These are phyloP conservation scores for Calonectris borealis DNA, from an alignment of 2,113 vertebrate species.

Conservation along the genomic window DNA sequence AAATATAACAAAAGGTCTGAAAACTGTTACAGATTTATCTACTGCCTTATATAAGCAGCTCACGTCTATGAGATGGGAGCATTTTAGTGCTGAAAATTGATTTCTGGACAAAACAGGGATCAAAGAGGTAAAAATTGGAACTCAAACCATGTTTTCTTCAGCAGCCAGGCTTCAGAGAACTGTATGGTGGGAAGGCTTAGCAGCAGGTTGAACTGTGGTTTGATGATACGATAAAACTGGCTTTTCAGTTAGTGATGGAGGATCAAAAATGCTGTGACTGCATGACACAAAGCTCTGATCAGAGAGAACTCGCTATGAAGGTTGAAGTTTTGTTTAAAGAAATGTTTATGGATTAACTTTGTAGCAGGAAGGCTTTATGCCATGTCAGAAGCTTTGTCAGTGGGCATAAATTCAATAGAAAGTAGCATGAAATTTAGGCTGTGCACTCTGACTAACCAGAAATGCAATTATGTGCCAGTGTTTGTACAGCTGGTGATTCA, in stretches of 20 bases:
- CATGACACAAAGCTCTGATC: not conserved
- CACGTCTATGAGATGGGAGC: not conserved
- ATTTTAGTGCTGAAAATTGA: not conserved
- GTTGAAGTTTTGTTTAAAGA: not conserved
- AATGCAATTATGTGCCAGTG: not conserved
- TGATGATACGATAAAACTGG: not conserved
- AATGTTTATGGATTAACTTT: not conserved
- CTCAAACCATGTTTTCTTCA: not conserved
- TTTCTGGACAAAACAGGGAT: conserved; percentile 12
- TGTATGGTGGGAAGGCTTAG: not conserved
- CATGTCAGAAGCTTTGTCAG: not conserved
- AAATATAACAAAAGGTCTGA: not conserved
- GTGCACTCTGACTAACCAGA: not conserved
- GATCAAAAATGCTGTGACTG: not conserved
- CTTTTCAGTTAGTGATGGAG: not conserved
- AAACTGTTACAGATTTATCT: not conserved
- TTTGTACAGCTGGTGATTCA: not conserved
- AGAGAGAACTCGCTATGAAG: not conserved
- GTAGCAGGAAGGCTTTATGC: not conserved
- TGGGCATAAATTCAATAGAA: not conserved
- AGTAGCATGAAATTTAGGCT: not conserved
- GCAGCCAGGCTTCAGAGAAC: not conserved
- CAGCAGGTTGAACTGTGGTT: not conserved
- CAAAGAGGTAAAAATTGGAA: not conserved
- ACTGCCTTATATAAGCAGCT: not conserved